Conservation (phyloP, 2,888 invertebrate genomes). For the Oconnorella tubifera region DNA sequence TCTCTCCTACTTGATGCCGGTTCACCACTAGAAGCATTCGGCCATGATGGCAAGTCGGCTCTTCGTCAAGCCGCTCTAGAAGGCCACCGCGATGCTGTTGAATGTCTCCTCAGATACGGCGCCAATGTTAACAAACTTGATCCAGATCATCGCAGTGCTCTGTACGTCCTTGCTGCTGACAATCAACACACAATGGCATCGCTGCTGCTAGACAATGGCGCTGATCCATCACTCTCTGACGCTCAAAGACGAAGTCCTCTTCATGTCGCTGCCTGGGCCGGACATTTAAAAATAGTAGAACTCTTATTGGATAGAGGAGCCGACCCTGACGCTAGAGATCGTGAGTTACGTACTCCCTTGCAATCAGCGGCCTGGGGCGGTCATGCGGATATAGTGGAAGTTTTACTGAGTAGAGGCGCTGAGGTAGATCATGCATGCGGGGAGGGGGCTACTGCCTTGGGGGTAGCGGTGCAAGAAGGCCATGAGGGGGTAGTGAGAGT, state of each 20-base stretch:
- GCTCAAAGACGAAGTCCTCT: slow-evolving; percentile 59
- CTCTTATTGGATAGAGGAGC: slow-evolving; percentile 78
- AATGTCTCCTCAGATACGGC: slow-evolving; percentile 67
- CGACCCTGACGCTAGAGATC: slow-evolving; percentile 66
- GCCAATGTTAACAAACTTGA: slow-evolving; percentile 93
- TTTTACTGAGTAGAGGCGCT: slow-evolving; percentile 77
- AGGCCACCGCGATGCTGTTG: slow-evolving; percentile 58
- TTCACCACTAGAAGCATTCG: slow-evolving; percentile 64
- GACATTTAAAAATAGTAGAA: slow-evolving; percentile 87
- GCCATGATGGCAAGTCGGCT: slow-evolving; percentile 65
- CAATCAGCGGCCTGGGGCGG: slow-evolving; percentile 97
- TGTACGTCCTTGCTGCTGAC: slow-evolving; percentile 76
- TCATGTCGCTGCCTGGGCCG: slow-evolving; percentile 79
- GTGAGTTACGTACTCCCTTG: slow-evolving; percentile 70
- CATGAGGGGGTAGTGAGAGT: slow-evolving; percentile 85
- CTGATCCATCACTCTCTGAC: slow-evolving; percentile 53
- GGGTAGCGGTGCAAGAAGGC: slow-evolving; percentile 92
- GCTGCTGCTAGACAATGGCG: slow-evolving; percentile 49
- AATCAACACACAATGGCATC: slow-evolving; percentile 40
- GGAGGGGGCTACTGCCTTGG: slow-evolving; percentile 87
- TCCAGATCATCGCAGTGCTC: slow-evolving; percentile 84
- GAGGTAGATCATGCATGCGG: slow-evolving; percentile 79
- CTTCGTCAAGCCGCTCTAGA: slow-evolving; percentile 61
- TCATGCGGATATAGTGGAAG: slow-evolving; percentile 75
- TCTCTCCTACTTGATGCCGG: slow-evolving; percentile 34